phyloP scores from a whole-genome alignment of 2,888 invertebrate genomes.

The Drosophila mettleri region DNA sequence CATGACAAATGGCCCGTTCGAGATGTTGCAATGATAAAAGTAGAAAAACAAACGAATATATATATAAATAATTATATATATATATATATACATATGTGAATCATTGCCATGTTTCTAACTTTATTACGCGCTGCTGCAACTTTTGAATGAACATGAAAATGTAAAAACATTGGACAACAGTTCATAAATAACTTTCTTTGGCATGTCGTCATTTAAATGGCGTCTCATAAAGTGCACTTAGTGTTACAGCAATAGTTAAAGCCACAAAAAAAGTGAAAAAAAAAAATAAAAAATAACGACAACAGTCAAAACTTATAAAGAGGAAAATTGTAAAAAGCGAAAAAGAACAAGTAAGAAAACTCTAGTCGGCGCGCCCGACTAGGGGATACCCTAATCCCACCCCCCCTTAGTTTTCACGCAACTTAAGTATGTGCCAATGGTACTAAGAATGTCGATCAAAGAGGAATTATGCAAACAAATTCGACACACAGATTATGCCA shows the following conservation, averaged over 20 bases:
- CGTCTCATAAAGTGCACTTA: conserved; percentile 53
- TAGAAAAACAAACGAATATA: neutral
- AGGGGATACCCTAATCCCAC: too few relatives aligned
- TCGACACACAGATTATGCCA: too few relatives aligned
- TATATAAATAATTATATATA: too few relatives aligned
- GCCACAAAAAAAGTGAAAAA: conserved; percentile 11
- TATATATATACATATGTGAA: too few relatives aligned
- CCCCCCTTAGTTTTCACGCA: too few relatives aligned
- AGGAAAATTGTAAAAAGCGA: conserved; percentile 11
- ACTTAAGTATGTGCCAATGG: too few relatives aligned
- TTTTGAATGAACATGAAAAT: conserved; percentile 16
- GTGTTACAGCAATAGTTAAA: conserved; percentile 37
- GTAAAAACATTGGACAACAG: conserved; percentile 18
- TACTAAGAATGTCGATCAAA: too few relatives aligned
- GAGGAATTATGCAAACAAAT: too few relatives aligned
- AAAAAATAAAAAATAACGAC: neutral
- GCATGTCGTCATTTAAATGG: conserved; percentile 48
- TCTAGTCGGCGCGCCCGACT: too few relatives aligned
- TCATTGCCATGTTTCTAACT: neutral
- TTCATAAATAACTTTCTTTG: conserved; percentile 54
- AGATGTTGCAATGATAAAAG: conserved; percentile 2
- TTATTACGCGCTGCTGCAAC: conserved; percentile 14
- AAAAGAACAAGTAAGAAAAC: conserved; percentile 10
- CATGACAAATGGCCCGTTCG: neutral
- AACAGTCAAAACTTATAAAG: conserved; percentile 14